Percentiles rank a stretch among this genome's conserved stretches.
These are phyloP conservation scores for Zoanthus sociatus DNA, from an alignment of 92 coral and sea anemone genomes.

Conservation along the genomic window DNA sequence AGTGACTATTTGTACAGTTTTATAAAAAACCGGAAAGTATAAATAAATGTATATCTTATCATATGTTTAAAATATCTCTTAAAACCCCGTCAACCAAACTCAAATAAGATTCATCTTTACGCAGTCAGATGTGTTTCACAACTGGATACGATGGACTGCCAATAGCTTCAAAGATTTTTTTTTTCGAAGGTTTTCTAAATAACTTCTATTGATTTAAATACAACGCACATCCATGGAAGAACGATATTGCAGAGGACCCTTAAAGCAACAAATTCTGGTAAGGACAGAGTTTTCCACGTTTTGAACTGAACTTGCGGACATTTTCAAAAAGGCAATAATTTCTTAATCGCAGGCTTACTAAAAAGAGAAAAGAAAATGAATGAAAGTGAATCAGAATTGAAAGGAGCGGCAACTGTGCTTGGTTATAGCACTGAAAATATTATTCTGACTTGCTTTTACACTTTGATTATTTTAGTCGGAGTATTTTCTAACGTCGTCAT, in stretches of 20 bases:
- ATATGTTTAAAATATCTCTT: not conserved
- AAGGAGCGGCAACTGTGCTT: not conserved
- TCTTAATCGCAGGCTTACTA: not conserved
- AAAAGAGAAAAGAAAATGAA: not conserved
- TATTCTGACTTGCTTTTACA: slow-evolving; percentile 39
- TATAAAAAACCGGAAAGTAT: not conserved
- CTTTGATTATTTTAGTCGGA: slow-evolving; percentile 52
- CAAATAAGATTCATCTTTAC: not conserved
- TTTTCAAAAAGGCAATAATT: not conserved
- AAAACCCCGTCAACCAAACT: not conserved
- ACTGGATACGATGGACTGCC: too few relatives aligned
- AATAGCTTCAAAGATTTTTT: too few relatives aligned
- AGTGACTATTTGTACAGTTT: not conserved
- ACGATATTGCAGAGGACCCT: not conserved
- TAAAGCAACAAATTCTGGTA: not conserved
- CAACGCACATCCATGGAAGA: not conserved
- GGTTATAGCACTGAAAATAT: slow-evolving; percentile 40
- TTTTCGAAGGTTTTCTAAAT: too few relatives aligned
- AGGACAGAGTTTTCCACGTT: not conserved
- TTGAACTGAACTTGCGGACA: not conserved
- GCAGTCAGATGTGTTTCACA: too few relatives aligned
- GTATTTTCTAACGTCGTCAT: slow-evolving; percentile 53
- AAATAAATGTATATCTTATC: too few relatives aligned
- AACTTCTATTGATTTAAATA: too few relatives aligned
- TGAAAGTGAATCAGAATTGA: not conserved